These are phyloP conservation scores for Neolamprologus variostigma DNA, from an alignment of 2,113 vertebrate genomes.

Conservation along the genomic window DNA sequence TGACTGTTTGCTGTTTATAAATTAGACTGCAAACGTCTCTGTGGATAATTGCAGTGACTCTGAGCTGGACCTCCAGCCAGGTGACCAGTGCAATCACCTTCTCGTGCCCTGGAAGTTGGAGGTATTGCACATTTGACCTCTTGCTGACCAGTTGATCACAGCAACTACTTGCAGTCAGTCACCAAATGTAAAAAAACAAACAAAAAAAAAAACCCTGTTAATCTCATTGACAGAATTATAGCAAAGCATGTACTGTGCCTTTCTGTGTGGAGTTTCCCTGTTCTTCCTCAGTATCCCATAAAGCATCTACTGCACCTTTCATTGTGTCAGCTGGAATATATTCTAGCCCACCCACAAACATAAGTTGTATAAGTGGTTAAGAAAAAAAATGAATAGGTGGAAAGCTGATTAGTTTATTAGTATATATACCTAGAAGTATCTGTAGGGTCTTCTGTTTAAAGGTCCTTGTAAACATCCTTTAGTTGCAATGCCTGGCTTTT, in stretches of 20 bases:
- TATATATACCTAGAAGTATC: background rate
- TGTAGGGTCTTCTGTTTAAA: background rate
- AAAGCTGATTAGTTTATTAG: background rate
- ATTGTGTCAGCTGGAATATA: background rate
- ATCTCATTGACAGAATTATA: background rate
- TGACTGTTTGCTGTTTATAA: background rate
- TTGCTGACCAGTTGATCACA: background rate
- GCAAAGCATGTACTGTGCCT: background rate
- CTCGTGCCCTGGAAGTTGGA: background rate
- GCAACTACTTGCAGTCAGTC: background rate
- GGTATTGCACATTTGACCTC: background rate
- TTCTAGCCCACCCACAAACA: background rate
- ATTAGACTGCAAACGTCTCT: background rate
- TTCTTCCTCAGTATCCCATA: accelerated
- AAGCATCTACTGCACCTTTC: background rate
- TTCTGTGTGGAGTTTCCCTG: background rate
- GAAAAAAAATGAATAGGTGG: background rate
- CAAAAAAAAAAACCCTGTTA: accelerated
- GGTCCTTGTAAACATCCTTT: background rate
- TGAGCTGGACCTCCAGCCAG: background rate
- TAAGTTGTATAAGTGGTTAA: background rate
- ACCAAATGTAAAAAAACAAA: background rate
- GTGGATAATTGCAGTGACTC: background rate
- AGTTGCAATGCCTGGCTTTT: background rate
- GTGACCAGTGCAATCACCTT: background rate